Conservation (phyloP, 2,888 invertebrate species). For the Endotricha flammealis region DNA sequence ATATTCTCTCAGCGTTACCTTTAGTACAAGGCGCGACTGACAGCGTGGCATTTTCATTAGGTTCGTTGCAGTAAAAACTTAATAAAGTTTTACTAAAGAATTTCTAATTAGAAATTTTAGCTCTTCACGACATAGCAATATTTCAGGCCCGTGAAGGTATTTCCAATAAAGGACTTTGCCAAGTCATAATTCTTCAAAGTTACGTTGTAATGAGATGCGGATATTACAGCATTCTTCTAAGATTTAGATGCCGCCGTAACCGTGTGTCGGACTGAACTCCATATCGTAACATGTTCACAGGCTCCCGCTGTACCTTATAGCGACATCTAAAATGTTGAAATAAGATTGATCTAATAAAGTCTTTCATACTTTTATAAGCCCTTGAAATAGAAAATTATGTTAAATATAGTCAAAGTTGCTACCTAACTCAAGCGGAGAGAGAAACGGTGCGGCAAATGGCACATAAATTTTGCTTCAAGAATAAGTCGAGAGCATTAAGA, state of each 20-base stretch:
- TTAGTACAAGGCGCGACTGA: slow-evolving; percentile 42
- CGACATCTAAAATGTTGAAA: neutral
- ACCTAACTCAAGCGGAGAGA: slow-evolving; percentile 49
- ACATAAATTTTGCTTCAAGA: slow-evolving; percentile 63
- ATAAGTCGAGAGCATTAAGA: slow-evolving; percentile 59
- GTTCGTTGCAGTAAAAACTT: slow-evolving; percentile 73
- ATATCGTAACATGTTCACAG: neutral
- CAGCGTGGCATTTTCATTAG: slow-evolving; percentile 71
- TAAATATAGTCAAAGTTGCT: slow-evolving; percentile 44
- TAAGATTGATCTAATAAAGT: neutral
- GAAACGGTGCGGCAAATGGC: slow-evolving; percentile 56
- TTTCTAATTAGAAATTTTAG: slow-evolving; percentile 78
- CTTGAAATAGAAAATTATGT: slow-evolving; percentile 36
- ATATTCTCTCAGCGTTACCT: slow-evolving; percentile 16
- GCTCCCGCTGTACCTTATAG: neutral
- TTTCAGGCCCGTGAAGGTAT: slow-evolving; percentile 77
- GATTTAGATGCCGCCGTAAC: slow-evolving; percentile 50
- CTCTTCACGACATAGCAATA: slow-evolving; percentile 77
- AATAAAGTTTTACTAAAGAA: slow-evolving; percentile 74
- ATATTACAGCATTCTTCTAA: slow-evolving; percentile 71
- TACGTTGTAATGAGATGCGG: slow-evolving; percentile 77
- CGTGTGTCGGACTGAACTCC: slow-evolving; percentile 25
- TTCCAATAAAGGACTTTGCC: slow-evolving; percentile 79
- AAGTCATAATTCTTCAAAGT: slow-evolving; percentile 78
- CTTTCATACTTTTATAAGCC: slow-evolving; percentile 7